Conservation (phyloP, 2,888 invertebrate genomes). For the Chromoteleia sp. region DNA sequence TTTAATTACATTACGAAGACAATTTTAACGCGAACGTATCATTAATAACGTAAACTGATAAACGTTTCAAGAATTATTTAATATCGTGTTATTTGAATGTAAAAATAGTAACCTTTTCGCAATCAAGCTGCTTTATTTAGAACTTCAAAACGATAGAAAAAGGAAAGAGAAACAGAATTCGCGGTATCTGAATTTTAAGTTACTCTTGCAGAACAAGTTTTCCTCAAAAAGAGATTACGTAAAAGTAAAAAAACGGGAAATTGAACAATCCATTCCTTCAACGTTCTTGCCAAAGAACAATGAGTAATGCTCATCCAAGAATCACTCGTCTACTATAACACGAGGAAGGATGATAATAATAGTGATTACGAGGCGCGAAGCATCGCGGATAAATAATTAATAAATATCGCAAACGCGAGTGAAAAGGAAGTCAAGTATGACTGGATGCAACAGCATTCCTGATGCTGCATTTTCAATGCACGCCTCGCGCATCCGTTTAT, state of each 20-base stretch:
- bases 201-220: no score
- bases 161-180: no score
- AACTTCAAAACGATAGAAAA: no score
- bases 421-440: conserved; percentile 60
- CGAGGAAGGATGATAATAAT: conserved; percentile 52
- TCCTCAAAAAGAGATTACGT: no score
- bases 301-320: conserved; percentile 16
- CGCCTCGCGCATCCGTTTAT: conserved; percentile 59
- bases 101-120: no score
- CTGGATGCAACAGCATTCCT: conserved; percentile 55
- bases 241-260: no score
- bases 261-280: no score
- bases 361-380: conserved; percentile 40
- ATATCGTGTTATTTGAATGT: no score
- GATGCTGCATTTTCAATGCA: conserved; percentile 55
- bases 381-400: conserved; percentile 53
- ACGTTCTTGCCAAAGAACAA: no score
- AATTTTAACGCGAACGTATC: background rate
- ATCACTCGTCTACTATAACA: conserved; percentile 7
- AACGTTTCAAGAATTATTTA: no score
- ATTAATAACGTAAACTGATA: background rate
- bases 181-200: no score
- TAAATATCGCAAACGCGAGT: conserved; percentile 41
- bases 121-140: no score
- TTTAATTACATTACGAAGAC: conserved; percentile 20